Evolutionary conservation across 2,797 vertebrate genomes (phyloP).

Genomic region (Rhabdophis nuchalis): DNA sequence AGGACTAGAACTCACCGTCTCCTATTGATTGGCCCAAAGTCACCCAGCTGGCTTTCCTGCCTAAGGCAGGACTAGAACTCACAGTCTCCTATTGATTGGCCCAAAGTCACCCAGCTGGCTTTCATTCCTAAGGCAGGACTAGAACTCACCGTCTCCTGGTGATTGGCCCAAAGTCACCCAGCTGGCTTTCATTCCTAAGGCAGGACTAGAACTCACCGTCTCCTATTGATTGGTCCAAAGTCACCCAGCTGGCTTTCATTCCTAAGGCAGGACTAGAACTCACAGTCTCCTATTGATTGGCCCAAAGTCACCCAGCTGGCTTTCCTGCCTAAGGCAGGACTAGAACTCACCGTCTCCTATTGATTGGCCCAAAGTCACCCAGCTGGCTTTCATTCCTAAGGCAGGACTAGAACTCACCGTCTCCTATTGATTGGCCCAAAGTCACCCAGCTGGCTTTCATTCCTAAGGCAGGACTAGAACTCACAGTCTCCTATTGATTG

Average conservation of each 20-base stretch:
- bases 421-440: neutral
- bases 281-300: rapidly evolving
- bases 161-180: neutral
- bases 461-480: neutral
- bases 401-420: neutral
- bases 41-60: neutral
- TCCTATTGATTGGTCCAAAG: neutral
- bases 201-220: neutral
- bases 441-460: neutral
- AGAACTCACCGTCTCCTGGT: neutral
- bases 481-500: neutral
- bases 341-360: neutral
- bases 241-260: neutral
- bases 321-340: neutral
- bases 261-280: neutral
- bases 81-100: rapidly evolving
- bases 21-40: neutral
- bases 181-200: neutral
- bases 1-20: neutral
- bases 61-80: neutral
- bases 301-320: neutral
- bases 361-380: neutral
- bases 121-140: neutral
- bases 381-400: neutral
- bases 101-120: neutral